These are phyloP conservation scores for Merluccius polli DNA, from an alignment of 2,797 vertebrate genomes.

Conservation along the genomic window DNA sequence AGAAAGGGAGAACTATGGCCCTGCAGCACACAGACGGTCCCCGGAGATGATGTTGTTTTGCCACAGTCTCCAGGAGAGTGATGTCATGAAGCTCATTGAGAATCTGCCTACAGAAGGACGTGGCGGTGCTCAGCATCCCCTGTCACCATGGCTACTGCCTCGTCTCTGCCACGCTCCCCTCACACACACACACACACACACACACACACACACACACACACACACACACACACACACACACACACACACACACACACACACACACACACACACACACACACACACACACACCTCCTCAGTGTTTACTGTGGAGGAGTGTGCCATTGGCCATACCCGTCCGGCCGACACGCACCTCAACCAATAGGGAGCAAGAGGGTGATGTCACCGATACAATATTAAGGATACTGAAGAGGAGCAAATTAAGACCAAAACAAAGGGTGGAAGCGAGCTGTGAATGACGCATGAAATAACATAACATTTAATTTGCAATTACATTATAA, in stretches of 20 bases:
- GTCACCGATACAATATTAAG: slow-evolving; percentile 37
- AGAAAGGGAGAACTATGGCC: neutral
- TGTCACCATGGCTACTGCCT: slow-evolving; percentile 67
- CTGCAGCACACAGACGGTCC: slow-evolving; percentile 36
- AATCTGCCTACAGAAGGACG: slow-evolving; percentile 51
- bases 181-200: neutral
- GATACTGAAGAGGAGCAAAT: neutral
- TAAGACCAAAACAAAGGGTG: slow-evolving; percentile 21
- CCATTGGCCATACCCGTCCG: slow-evolving; percentile 25
- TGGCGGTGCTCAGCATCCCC: slow-evolving; percentile 63
- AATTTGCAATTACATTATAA: too few relatives aligned
- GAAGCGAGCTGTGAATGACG: slow-evolving; percentile 47
- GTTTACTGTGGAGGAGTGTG: neutral
- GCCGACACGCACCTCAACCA: slow-evolving; percentile 33
- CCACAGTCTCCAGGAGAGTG: neutral
- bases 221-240: neutral
- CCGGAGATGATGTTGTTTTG: slow-evolving; percentile 54
- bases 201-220: neutral
- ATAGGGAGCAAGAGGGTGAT: slow-evolving; percentile 42
- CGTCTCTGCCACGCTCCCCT: slow-evolving; percentile 40
- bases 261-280: neutral
- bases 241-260: neutral
- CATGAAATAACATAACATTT: slow-evolving; percentile 15
- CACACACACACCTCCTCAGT: too few relatives aligned
- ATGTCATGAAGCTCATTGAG: slow-evolving; percentile 63